A percentile compares a stretch with the other conserved stretches of the same genome.
Conservation (phyloP, 2,113 vertebrate genomes). For the Genyomyrus donnyi region DNA sequence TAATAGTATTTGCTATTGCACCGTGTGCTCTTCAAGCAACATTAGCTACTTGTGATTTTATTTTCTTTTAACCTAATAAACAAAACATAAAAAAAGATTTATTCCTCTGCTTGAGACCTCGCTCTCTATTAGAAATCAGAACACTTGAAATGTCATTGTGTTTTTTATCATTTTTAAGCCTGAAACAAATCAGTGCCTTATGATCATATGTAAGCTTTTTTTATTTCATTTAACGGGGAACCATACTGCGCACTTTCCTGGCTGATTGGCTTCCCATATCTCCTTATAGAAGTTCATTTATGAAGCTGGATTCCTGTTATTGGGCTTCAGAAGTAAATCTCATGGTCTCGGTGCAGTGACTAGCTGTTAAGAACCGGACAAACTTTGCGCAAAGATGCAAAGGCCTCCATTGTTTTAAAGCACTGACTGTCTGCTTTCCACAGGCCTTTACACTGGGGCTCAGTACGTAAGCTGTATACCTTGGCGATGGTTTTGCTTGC, state of each 20-base stretch:
- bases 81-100: background rate
- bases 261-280: background rate
- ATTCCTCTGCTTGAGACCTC: background rate
- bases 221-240: background rate
- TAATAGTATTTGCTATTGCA: background rate
- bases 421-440: background rate
- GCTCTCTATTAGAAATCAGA: background rate
- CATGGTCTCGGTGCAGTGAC: background rate
- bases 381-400: background rate
- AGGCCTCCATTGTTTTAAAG: background rate
- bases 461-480: background rate
- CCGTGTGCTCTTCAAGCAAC: background rate
- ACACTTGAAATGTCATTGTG: background rate
- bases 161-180: background rate
- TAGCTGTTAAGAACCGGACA: background rate
- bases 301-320: background rate
- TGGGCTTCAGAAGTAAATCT: background rate
- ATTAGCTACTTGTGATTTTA: background rate
- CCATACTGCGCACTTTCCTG: background rate
- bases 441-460: background rate
- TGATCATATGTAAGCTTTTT: background rate
- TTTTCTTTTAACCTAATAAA: background rate
- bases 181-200: background rate
- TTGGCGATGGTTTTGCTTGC: background rate
- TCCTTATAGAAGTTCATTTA: background rate